Base-by-base conservation (phyloP, 2,888 invertebrate genomes). In the Dasypogon diadema region DNA sequence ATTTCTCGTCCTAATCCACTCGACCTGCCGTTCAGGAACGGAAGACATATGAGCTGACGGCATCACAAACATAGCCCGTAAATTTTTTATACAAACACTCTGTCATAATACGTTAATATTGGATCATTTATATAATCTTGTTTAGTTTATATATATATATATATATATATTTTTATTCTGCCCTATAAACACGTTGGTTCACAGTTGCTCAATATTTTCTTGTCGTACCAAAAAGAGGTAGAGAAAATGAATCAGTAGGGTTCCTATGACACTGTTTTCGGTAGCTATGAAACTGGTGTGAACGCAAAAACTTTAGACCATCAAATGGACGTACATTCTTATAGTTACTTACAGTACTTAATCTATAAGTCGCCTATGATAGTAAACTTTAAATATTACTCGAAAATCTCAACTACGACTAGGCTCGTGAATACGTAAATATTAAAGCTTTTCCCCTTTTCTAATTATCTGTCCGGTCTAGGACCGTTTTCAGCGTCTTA, bases 1-100 rank as follows among this genome's bases (percentile, higher is more conserved):
- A 60, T 77, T 78, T 58, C 77, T 77, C 54, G 54, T 70, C 74
- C 79, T 77, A 77, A 77, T 79, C 79, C 79, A 79, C 75, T 79
- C 78, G 78, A 80, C 79, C 75, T 79, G 79, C 80, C 80, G 80
- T 79, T 80, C 79, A 81, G 78, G 78, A 80, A 81, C 81, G 81
- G 81, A 79, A 76, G 80, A 77, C 78, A 79, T 79, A 79, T 79
- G 80, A 78, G 79, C 80, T 79, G 80, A 79, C 80, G 80, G 79
- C 81, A 81, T 81, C 78, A 81, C 81, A 81, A 81, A 80, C 81
- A 81, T 81, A 81, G 81, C 81, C 80, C 80, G 79, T 79, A 58
- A 79, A 79, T 80, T 81, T 80, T 56, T 77, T 78, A 78, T 77
- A 77, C 81, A 79, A 81, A 79, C 79, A 80, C 78, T 80, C 79